Evolutionary conservation across 1,140 invertebrate species (phyloP).

Genomic region (Drosophila ambigua): DNA sequence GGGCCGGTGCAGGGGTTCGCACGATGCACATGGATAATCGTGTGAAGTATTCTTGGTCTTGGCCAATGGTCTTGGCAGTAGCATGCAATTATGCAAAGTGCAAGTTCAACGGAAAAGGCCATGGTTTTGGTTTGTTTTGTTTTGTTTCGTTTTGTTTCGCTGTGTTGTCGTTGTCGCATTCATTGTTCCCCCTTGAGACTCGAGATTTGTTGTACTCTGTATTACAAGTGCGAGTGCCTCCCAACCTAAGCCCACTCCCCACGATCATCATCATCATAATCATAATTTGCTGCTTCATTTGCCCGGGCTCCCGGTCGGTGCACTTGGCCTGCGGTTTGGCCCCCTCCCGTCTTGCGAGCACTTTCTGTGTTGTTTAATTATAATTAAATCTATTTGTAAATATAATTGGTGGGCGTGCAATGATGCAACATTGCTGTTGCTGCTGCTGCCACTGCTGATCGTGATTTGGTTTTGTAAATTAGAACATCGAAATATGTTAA

Average conservation of each 20-base stretch:
- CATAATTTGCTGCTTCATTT: conserved; percentile 69
- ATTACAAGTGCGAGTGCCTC: conserved; percentile 1
- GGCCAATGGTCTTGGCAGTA: conserved; percentile 26
- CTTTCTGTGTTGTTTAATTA: conserved; percentile 60
- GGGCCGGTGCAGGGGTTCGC: conserved; percentile 41
- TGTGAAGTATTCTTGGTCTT: conserved; percentile 63
- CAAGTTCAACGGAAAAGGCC: conserved; percentile 70
- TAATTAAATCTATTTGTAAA: conserved; percentile 79
- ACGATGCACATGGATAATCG: conserved; percentile 71
- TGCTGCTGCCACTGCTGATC: conserved; percentile 35
- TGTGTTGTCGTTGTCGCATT: conserved; percentile 5
- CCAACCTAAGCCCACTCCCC: neutral
- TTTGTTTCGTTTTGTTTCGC: conserved; percentile 23
- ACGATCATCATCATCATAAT: conserved; percentile 34
- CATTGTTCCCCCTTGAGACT: conserved; percentile 23
- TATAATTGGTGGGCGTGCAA: conserved; percentile 75
- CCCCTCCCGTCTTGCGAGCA: conserved; percentile 32
- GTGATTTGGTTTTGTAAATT: conserved; percentile 65
- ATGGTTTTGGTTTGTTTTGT: conserved; percentile 48
- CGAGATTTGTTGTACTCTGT: conserved; percentile 10
- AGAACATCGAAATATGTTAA: conserved; percentile 62
- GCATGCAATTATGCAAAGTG: conserved; percentile 77
- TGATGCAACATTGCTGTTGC: conserved; percentile 47
- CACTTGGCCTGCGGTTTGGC: conserved; percentile 45
- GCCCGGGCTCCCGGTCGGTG: conserved; percentile 7